Evolutionary conservation across 1,140 invertebrate genomes (phyloP), one percentile per base, ranked within the genome.

Genomic region (Drosophila orosa): DNA sequence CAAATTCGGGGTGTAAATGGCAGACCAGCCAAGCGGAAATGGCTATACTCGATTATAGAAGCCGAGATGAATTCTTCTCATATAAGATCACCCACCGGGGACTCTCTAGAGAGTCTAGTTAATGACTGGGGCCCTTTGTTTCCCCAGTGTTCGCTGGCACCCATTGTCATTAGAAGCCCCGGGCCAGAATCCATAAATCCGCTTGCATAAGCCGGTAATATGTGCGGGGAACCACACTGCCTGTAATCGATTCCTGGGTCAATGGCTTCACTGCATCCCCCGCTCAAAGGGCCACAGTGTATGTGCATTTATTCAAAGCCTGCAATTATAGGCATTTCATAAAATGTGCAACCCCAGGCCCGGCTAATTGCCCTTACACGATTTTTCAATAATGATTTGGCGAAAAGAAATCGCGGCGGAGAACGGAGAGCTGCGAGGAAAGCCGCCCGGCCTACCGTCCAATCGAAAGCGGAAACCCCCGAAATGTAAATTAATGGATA

Each of bases 401-500:
- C 63, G 63, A 58, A 83, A 78, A 66, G 60, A 72, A 80, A 69
- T 62, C 59, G 47, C 45, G 5, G 25, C 27, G 57, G 4, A 13
- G 17, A 42, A 29, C 25, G 15, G 31, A 15, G 29, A 8, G 61
- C n/a, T n/a, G 40, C 31, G 17, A 56, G 45, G 58, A 44, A 5
- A 42, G 60, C 17, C 35, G 45, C 27, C 37, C 17, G 65, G 48
- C 56, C 50, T 67, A 55, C 40, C 29, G 50, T 42, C 42, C 33
- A 62, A 82, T 78, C 55, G 66, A 57, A 59, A 73, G 55, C 79
- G 81, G 81, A 85, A 85, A 87, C 71, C 60, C 83, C 83, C 83
- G 31, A 89, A 87, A 87, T 87, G 83, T 83, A 89, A 87, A 87
- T 89, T 83, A 87, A 87, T 87, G 56, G 59, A 80, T 87, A 59